Evolutionary conservation across 2,113 vertebrate species (phyloP).

Genomic region (Oryzias woworae): DNA sequence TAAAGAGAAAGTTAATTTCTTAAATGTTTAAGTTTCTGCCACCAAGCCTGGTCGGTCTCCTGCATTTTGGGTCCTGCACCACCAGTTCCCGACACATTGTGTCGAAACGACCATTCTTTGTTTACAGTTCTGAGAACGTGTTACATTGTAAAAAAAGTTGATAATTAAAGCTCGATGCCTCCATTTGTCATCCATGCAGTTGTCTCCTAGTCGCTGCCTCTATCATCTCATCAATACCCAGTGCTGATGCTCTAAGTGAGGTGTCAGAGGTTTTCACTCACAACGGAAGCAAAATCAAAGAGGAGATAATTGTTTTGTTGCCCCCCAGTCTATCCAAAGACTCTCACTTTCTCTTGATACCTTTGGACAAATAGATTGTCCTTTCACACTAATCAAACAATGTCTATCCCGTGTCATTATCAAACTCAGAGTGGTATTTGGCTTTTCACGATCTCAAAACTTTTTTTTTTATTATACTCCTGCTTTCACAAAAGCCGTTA

Average conservation of each 20-base stretch:
- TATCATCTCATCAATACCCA: slow-evolving; percentile 14
- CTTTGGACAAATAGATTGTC: slow-evolving; percentile 9
- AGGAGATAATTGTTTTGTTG: slow-evolving; percentile 43
- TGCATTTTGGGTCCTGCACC: too few relatives aligned
- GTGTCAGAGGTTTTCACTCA: slow-evolving; percentile 44
- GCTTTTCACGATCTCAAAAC: slow-evolving; percentile 4
- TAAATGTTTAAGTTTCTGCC: too few relatives aligned
- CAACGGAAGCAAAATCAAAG: slow-evolving; percentile 28
- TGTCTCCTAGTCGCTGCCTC: background rate
- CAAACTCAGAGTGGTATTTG: slow-evolving; percentile 3
- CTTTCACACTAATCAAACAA: background rate
- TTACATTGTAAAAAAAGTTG: too few relatives aligned
- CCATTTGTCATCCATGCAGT: background rate
- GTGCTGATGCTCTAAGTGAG: slow-evolving; percentile 13
- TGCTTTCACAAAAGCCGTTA: too few relatives aligned
- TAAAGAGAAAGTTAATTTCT: too few relatives aligned
- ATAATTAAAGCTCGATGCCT: background rate
- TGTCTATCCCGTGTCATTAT: slow-evolving; percentile 8
- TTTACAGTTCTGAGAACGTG: too few relatives aligned
- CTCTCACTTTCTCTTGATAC: slow-evolving; percentile 14
- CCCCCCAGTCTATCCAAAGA: slow-evolving; percentile 11
- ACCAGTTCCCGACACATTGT: too few relatives aligned
- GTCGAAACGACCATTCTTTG: too few relatives aligned
- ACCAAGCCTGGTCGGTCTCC: too few relatives aligned
- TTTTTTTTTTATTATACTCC: background rate